Evolutionary conservation across 2,797 vertebrate genomes (phyloP).

Genomic region (Amphiprion clarkii): DNA sequence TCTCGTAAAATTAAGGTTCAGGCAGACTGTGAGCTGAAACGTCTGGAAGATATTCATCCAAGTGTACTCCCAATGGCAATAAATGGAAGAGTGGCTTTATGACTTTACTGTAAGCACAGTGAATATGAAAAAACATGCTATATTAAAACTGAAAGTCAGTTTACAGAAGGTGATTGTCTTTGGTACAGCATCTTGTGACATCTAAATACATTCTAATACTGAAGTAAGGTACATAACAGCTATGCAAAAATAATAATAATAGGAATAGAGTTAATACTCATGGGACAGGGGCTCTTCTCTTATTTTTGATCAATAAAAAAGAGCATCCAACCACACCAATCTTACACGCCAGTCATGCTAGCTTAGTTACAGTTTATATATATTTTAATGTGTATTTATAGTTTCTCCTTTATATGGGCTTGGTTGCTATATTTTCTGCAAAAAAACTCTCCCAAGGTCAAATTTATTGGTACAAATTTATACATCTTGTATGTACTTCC

Average conservation of each 20-base stretch:
- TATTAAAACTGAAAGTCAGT: slow-evolving; percentile 12
- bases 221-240: neutral
- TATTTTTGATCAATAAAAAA: no score
- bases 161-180: slow-evolving; percentile 6
- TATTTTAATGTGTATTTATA: no score
- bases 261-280: slow-evolving; percentile 3
- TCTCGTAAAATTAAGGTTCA: slow-evolving; percentile 21
- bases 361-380: no score
- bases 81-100: slow-evolving; percentile 43
- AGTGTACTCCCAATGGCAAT: slow-evolving; percentile 60
- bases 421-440: no score
- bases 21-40: slow-evolving; percentile 37
- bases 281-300: neutral
- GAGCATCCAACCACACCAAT: no score
- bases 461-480: neutral
- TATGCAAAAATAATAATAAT: slow-evolving; percentile 17
- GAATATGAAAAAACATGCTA: slow-evolving; percentile 28
- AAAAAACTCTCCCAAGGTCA: no score
- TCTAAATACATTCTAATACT: neutral
- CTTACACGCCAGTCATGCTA: no score
- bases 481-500: neutral
- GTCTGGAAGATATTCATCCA: slow-evolving; percentile 44
- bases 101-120: slow-evolving; percentile 37
- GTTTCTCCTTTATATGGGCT: no score
- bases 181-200: neutral